Evolutionary conservation across 1,140 invertebrate species (phyloP), one percentile per base, ranked within the genome.

Genomic region (Drosophila mayri): DNA sequence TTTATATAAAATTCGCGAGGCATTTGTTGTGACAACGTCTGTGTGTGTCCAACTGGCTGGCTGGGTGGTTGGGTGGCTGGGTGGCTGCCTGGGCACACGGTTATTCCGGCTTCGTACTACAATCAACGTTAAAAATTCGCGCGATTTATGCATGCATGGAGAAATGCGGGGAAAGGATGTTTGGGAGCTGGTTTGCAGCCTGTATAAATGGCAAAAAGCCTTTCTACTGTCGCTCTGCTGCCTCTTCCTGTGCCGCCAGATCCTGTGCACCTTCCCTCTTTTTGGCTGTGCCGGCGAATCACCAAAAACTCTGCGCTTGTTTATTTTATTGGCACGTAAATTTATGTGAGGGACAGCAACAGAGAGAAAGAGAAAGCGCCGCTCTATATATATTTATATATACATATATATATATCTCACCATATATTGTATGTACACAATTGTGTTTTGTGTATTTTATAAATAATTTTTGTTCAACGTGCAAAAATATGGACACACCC

Each of bases 301-400:
- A 82, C 84, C 76, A 88, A 86, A 79, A 84, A 84, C 80, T 88
- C 83, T 57, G 63, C 67, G 84, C 83, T 87, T 87, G 84, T 87
- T 87, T 87, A 87, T 88, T 84, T 88, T 88, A 88, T 88, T 88
- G 84, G 84, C 85, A 90, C 85, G 84, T 90, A 88, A 90, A 88
- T 88, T 81, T 90, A 90, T 88, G 77, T 87, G 76, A 50, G 28
- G 4, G 16, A 16, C 28, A 30, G 35, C 32, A 40, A 16, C 25
- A 61, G 57, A 25, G 18, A 47, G 35, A 38, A 32, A 16, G 32
- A 61, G 10, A 20, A 4, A 43, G 41, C 25, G 18, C 32, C 63
- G 81, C 32, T 54, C 32, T 55, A 54, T 37, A 41, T 47, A 49
- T 49, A 49, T n/a, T 30, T 32, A 49, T n/a, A 47, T 25, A 3